phyloP scores from a whole-genome alignment of 1,140 invertebrate species.

The Ganaspis sp. region DNA sequence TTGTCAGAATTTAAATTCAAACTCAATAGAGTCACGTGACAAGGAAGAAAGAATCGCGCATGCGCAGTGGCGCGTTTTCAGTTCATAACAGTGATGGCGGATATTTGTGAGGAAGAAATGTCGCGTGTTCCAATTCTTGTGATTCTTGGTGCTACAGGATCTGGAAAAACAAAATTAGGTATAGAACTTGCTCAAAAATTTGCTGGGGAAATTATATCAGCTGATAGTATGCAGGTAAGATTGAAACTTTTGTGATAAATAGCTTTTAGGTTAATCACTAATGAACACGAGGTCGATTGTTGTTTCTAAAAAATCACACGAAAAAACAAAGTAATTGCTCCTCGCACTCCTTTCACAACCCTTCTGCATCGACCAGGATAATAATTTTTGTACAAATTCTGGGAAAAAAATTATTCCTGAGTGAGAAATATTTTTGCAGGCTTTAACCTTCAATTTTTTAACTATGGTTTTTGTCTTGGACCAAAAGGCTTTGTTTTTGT shows the following conservation, averaged over 20 bases:
- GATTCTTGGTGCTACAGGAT: constrained; percentile 95
- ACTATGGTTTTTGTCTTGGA: no score
- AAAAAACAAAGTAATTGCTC: constrained; percentile 29
- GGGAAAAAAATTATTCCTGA: background rate
- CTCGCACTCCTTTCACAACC: constrained; percentile 41
- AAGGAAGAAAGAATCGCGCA: constrained; percentile 36
- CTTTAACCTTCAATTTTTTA: no score
- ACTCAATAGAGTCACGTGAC: background rate
- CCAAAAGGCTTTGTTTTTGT: no score
- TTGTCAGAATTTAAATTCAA: background rate
- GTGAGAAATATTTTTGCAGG: no score
- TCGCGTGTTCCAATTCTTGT: constrained; percentile 86
- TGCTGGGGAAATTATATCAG: constrained; percentile 97
- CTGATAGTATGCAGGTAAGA: constrained; percentile 99
- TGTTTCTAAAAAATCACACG: constrained; percentile 38
- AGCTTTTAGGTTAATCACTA: constrained; percentile 46
- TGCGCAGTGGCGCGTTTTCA: constrained; percentile 42
- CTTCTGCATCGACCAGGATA: no score
- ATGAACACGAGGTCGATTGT: constrained; percentile 41
- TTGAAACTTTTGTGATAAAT: background rate
- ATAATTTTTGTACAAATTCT: no score
- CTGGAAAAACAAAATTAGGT: constrained; percentile 97
- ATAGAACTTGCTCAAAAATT: constrained; percentile 93
- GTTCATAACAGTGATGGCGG: constrained; percentile 42
- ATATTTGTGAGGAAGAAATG: constrained; percentile 54